Evolutionary conservation across 1,140 invertebrate genomes (phyloP), one percentile per base, ranked within the genome.

Genomic region (Agrilus planipennis): DNA sequence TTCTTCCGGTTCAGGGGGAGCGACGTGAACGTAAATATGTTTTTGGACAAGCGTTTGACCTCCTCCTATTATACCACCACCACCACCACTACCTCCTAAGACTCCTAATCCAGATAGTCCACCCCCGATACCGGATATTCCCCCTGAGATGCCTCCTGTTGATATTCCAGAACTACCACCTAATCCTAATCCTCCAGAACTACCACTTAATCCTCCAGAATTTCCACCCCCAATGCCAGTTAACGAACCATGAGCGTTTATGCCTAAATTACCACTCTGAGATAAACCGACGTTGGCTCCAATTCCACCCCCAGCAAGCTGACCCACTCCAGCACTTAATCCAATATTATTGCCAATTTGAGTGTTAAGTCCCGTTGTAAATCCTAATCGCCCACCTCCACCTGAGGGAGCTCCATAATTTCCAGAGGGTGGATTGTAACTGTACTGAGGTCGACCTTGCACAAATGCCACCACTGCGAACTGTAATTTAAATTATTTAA

Each of bases 11-110:
- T 30, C 28, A 6, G 28, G 28, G 4, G 28, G 28, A 12, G 28
- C 28, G n/a, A 42, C 40, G 16, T 42, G 40, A n/a, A 42, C 40
- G 17, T 42, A 42, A 12, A 42, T 27, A 18, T 42, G 40, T 20
- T 30, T 42, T 17, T 42, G 40, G 9, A 42, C 32, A n/a, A 42
- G 12, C 18, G 34, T 36, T 11, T 18, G n/a, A 3, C 39, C 39
- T 18, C 39, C 39, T 15, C 39, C 30, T 4, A 6, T 14, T 5
- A 3, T 15, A 15, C 22, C 22, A 4, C 23, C 37, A 29, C 15
- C 15, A 16, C 19, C 25, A n/a, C 40, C 40, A 27, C 40, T 17
- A 1, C 40, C 40, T 17, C 22, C 21, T 9, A n/a, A 15, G 7
- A 31, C 40, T 12, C 40, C 31, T n/a, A 15, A 18, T 7, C 39